phyloP scores from a whole-genome alignment of 2,888 invertebrate genomes.

The Pollenia labialis region DNA sequence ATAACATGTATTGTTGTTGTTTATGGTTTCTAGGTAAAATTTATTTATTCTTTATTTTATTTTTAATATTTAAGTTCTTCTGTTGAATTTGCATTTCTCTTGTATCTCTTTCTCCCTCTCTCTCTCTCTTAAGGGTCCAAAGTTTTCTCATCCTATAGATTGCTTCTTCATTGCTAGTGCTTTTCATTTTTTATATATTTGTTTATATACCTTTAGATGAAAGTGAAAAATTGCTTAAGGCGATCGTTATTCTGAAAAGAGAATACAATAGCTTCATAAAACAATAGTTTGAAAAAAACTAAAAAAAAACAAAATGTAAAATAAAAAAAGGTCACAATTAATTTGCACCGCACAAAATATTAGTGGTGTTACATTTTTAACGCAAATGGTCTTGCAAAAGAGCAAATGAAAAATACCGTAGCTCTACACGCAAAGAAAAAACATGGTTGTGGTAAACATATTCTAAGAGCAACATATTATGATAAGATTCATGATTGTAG shows the following conservation, averaged over 20 bases:
- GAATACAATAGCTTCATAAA: conserved; percentile 28
- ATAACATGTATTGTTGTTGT: not conserved
- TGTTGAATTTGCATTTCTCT: conserved; percentile 7
- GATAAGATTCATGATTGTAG: no score
- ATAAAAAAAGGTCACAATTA: conserved; percentile 3
- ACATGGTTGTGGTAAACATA: no score
- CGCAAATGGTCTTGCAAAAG: no score
- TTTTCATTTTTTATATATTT: conserved; percentile 15
- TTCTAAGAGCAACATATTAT: no score
- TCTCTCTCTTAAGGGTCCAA: not conserved
- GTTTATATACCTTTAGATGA: not conserved
- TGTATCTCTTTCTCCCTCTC: not conserved
- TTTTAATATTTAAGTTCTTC: not conserved
- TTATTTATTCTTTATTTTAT: not conserved
- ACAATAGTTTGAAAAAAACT: conserved; percentile 28
- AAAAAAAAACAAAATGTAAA: not conserved
- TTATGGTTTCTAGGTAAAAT: not conserved
- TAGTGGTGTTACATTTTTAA: no score
- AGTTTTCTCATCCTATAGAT: conserved; percentile 11
- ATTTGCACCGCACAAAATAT: not conserved
- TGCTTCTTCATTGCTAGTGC: conserved; percentile 2
- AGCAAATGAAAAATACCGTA: no score
- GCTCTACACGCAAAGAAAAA: no score
- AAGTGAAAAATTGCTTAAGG: conserved; percentile 30
- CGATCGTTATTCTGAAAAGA: not conserved